Evolutionary conservation across 2,888 invertebrate genomes (phyloP).

Genomic region (Cremastinae sp.): DNA sequence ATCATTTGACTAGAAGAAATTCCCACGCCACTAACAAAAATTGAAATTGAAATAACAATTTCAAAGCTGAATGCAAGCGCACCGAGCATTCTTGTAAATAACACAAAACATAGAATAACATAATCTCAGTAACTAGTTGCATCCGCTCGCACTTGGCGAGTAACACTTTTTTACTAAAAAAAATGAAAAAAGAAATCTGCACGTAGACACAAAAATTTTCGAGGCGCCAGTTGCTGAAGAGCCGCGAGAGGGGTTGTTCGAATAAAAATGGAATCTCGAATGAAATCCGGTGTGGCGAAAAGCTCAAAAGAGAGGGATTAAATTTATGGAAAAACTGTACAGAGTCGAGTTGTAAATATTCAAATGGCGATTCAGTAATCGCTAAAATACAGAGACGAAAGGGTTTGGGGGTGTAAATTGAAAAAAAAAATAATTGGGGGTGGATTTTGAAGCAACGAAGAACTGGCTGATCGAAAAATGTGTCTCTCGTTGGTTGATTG

Average conservation of each 20-base stretch:
- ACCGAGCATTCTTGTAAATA: not conserved
- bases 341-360: no score
- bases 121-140: not conserved
- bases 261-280: no score
- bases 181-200: not conserved
- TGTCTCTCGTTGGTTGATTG: constrained; percentile 76
- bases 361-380: no score
- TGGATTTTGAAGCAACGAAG: constrained; percentile 22
- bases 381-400: no score
- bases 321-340: no score
- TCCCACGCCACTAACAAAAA: no score
- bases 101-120: not conserved
- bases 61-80: no score
- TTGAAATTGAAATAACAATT: no score
- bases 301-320: not conserved
- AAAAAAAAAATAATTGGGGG: not conserved
- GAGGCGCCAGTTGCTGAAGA: not conserved
- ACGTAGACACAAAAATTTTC: no score
- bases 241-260: no score
- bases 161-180: not conserved
- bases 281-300: not conserved
- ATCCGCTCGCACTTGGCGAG: no score
- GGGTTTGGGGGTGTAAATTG: not conserved
- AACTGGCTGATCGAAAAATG: constrained; percentile 59
- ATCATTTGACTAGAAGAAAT: no score